Conservation (phyloP, 2,888 invertebrate species). For the Hemaris fuciformis region DNA sequence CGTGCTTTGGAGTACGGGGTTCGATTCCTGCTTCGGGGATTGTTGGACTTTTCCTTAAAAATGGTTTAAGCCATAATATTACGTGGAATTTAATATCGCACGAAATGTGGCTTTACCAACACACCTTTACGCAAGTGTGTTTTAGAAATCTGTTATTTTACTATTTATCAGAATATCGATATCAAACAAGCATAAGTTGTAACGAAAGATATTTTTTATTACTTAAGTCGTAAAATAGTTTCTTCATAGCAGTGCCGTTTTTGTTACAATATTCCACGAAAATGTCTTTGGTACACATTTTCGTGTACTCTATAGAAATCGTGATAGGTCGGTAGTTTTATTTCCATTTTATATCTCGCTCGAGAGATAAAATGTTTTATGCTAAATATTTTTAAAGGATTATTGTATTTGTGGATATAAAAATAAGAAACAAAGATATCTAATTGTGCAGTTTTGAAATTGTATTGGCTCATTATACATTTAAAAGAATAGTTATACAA, state of each 20-base stretch:
- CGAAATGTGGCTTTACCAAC: too few relatives aligned
- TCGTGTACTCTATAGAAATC: background rate
- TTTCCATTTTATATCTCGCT: conserved; percentile 3
- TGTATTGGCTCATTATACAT: too few relatives aligned
- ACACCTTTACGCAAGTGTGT: too few relatives aligned
- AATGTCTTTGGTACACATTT: background rate
- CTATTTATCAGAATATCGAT: background rate
- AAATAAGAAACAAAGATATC: background rate
- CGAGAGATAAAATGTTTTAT: background rate
- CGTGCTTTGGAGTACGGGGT: too few relatives aligned
- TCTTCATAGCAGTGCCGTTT: background rate
- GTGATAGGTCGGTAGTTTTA: conserved; percentile 8
- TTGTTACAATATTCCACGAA: background rate
- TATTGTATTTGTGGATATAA: background rate
- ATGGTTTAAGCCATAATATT: too few relatives aligned
- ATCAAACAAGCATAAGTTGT: too few relatives aligned
- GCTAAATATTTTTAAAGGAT: conserved; percentile 6
- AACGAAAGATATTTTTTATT: background rate
- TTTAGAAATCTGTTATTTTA: background rate
- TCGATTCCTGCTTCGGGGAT: too few relatives aligned
- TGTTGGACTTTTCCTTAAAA: too few relatives aligned
- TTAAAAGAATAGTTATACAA: too few relatives aligned
- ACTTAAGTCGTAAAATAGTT: background rate
- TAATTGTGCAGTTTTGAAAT: too few relatives aligned
- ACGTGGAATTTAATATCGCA: too few relatives aligned